Evolutionary conservation across 2,888 invertebrate genomes (phyloP).

Genomic region (Lasioglossum zephyrum): DNA sequence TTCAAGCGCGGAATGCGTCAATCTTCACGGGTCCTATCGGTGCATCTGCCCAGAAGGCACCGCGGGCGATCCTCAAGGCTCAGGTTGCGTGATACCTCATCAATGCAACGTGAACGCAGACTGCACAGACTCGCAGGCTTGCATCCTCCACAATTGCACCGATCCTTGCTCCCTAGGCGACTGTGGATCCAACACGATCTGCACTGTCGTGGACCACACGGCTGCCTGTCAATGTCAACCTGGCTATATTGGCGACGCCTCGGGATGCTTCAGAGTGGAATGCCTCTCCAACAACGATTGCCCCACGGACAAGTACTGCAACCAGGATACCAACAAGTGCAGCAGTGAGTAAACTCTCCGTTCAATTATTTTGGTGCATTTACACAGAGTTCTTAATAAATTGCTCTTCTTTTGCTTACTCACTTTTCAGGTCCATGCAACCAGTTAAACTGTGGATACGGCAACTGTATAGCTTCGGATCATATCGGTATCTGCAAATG

Average conservation of each 20-base stretch:
- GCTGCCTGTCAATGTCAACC: conserved; percentile 91
- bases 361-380: background rate
- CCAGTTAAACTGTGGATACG: conserved; percentile 91
- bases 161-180: conserved; percentile 91
- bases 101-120: conserved; percentile 91
- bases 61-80: conserved; percentile 89
- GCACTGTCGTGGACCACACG: conserved; percentile 90
- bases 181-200: conserved; percentile 92
- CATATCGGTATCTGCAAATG: conserved; percentile 92
- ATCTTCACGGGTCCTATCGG: conserved; percentile 91
- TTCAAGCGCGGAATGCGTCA: conserved; percentile 91
- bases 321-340: conserved; percentile 91
- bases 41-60: conserved; percentile 92
- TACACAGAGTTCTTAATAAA: background rate
- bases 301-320: conserved; percentile 90
- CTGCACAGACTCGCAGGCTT: conserved; percentile 91
- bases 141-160: conserved; percentile 90
- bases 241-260: conserved; percentile 93
- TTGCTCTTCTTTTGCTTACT: background rate
- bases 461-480: conserved; percentile 90
- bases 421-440: conserved; percentile 90
- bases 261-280: conserved; percentile 96
- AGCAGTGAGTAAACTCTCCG: conserved; percentile 86
- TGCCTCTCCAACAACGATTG: conserved; percentile 92
- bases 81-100: conserved; percentile 91